Evolutionary conservation across 1,140 invertebrate genomes (phyloP), one percentile per base, ranked within the genome.

Genomic region (Lysiphlebus fabarum): DNA sequence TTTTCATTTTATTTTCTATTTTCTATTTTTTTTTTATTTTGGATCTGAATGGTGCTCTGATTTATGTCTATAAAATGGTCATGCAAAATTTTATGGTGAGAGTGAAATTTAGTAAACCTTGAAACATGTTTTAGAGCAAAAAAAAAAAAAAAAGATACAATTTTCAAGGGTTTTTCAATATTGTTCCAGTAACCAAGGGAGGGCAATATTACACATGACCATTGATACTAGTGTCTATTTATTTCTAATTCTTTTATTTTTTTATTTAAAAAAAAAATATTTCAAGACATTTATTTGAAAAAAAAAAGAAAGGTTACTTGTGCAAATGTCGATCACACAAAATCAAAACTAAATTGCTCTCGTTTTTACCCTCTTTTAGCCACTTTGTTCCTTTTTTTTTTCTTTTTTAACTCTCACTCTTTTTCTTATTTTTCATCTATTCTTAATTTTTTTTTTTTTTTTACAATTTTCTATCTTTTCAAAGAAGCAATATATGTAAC

Each of bases 61-160:
- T 74, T 74, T 73, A 73, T 70, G 64, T 56, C 53, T 53, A 45
- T n/a, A n/a, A n/a, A 50, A 54, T 33, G 53, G 61, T 47, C 64
- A 74, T 72, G 69, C 70, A 73, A 72, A n/a, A 75, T 70, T 66
- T 69, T 50, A 10, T 61, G 56, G 36, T 47, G 53, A 38, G 65
- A 56, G 58, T 63, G 68, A 63, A 61, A 37, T 43, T 26, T 1
- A 26, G 17, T 26, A 26, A 26, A 26, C 50, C 53, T 42, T 34
- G 60, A 2, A 42, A 44, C 43, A 73, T 72, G 73, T 67, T 73
- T 61, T 62, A 53, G 49, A 53, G 6, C 38, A 33, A 6, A 36
- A 9, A 33, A 26, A 14, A 38, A 56, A 47, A 42, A 26, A 26
- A 26, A 26, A 26, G 17, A 26, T 26, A 26, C 17, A 26, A 26